Evolutionary conservation across 2,888 invertebrate species (phyloP).

Genomic region (Dryobota labecula): DNA sequence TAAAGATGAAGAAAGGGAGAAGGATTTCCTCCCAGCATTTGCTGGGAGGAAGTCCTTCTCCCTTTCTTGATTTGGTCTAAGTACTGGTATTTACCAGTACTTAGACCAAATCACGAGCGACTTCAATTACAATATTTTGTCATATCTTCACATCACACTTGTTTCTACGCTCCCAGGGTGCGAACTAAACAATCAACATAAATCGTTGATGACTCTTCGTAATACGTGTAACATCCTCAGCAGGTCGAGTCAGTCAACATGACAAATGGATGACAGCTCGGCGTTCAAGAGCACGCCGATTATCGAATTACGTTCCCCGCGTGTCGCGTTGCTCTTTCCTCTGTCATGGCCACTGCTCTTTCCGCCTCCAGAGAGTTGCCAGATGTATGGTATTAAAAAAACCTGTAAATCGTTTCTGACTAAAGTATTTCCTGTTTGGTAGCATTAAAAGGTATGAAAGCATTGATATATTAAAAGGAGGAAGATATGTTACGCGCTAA

Average conservation of each 20-base stretch:
- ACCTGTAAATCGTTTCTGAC: background rate
- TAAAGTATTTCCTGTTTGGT: background rate
- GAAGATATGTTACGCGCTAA: too few species aligned
- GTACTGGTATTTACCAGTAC: too few species aligned
- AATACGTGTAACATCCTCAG: slow-evolving; percentile 61
- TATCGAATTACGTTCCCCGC: slow-evolving; percentile 88
- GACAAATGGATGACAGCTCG: slow-evolving; percentile 82
- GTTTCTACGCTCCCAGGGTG: slow-evolving; percentile 46
- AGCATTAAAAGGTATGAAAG: background rate
- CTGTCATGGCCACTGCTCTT: slow-evolving; percentile 87
- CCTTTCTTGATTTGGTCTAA: too few species aligned
- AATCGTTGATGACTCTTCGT: slow-evolving; percentile 54
- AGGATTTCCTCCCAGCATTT: too few species aligned
- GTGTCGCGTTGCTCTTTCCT: slow-evolving; percentile 86
- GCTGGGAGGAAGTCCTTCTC: too few species aligned
- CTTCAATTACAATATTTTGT: background rate
- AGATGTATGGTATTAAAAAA: slow-evolving; percentile 30
- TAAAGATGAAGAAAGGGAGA: too few species aligned
- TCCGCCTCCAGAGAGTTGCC: slow-evolving; percentile 72
- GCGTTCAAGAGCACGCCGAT: slow-evolving; percentile 88
- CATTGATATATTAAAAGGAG: too few species aligned
- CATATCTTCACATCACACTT: slow-evolving; percentile 2
- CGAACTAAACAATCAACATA: slow-evolving; percentile 35
- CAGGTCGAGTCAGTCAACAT: slow-evolving; percentile 73
- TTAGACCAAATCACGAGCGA: background rate